These are phyloP conservation scores for Grapholita molesta DNA, from an alignment of 1,140 invertebrate genomes.

Conservation along the genomic window DNA sequence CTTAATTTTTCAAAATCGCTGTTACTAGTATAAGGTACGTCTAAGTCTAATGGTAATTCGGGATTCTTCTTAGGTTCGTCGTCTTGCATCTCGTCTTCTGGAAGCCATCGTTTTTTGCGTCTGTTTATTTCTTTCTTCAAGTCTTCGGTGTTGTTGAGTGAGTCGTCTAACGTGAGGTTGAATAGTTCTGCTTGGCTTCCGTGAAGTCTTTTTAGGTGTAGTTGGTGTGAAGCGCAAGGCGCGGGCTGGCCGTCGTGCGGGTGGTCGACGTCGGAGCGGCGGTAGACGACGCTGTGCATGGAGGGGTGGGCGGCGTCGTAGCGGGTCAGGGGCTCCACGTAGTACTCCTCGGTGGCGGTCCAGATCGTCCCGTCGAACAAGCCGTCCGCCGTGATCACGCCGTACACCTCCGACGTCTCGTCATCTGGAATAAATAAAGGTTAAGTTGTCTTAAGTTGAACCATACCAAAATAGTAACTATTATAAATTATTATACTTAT, in stretches of 20 bases:
- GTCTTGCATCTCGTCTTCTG: conserved; percentile 77
- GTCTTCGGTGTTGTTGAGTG: conserved; percentile 52
- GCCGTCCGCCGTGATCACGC: conserved; percentile 90
- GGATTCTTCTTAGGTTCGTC: conserved; percentile 79
- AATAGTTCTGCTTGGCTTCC: conserved; percentile 62
- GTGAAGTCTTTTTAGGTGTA: conserved; percentile 75
- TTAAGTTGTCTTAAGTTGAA: too few species aligned
- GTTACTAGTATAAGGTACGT: conserved; percentile 81
- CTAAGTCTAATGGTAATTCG: conserved; percentile 80
- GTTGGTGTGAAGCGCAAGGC: conserved; percentile 79
- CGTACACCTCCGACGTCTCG: conserved; percentile 89
- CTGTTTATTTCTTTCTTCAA: conserved; percentile 59
- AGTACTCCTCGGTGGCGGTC: conserved; percentile 87
- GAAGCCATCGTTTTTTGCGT: conserved; percentile 73
- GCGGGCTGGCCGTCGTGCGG: conserved; percentile 65
- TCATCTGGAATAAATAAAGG: conserved; percentile 83
- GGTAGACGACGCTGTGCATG: conserved; percentile 91
- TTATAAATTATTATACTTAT: too few species aligned
- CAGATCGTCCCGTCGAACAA: conserved; percentile 93
- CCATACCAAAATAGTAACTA: too few species aligned
- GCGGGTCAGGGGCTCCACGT: conserved; percentile 90
- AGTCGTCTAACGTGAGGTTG: conserved; percentile 53
- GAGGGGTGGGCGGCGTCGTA: conserved; percentile 81
- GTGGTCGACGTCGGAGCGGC: conserved; percentile 87
- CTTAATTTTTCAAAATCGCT: conserved; percentile 72